A percentile compares a stretch with the other conserved stretches of the same genome.
phyloP scores from a whole-genome alignment of 2,113 vertebrate genomes.

The Columba janthina region DNA sequence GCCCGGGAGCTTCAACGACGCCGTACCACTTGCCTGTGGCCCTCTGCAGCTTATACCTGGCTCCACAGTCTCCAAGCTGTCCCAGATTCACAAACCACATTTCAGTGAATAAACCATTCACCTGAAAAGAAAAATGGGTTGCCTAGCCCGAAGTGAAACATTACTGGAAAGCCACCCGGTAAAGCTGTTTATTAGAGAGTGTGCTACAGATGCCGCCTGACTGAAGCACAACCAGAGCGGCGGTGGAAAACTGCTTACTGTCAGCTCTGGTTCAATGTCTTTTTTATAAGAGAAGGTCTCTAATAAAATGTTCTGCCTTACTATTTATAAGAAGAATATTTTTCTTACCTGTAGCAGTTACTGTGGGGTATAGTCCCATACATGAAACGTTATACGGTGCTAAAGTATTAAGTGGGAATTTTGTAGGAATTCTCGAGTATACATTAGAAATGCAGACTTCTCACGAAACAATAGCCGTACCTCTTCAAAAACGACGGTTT shows the following conservation, averaged over 20 bases:
- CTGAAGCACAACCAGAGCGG: not conserved
- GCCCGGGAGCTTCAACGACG: accelerated
- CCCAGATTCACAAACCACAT: not conserved
- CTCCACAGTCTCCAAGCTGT: not conserved
- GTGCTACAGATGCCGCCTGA: not conserved
- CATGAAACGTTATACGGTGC: not conserved
- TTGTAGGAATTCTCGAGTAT: not conserved
- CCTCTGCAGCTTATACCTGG: not conserved
- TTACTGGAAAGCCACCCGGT: not conserved
- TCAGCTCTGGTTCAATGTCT: not conserved
- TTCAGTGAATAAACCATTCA: conserved; percentile 34
- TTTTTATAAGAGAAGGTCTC: not conserved
- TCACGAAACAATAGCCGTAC: conserved; percentile 17
- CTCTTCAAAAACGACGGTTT: conserved; percentile 29
- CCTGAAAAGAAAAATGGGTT: not conserved
- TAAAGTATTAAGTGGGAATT: not conserved
- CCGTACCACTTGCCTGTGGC: not conserved
- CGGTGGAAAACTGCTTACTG: not conserved
- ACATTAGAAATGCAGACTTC: not conserved
- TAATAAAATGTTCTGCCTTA: conserved; percentile 12
- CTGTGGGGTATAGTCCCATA: not conserved
- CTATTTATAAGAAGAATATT: not conserved
- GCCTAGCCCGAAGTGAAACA: not conserved
- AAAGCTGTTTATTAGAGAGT: not conserved
- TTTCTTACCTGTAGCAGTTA: not conserved